Evolutionary conservation across 2,797 vertebrate species (phyloP).

Genomic region (Prionace glauca): DNA sequence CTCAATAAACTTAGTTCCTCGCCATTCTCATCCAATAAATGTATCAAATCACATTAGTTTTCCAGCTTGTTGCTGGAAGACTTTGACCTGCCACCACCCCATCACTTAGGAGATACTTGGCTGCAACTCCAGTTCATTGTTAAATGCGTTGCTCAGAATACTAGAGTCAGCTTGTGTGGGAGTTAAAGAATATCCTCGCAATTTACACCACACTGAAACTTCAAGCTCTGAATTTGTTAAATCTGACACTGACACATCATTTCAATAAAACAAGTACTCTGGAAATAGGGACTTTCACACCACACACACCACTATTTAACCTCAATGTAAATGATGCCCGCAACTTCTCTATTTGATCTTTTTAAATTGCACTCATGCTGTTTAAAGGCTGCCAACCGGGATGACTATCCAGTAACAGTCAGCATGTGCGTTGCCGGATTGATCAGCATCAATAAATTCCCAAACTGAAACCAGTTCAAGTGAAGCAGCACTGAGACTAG

Average conservation of each 20-base stretch:
- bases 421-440: not conserved
- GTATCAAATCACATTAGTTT: not conserved
- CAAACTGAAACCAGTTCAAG: not conserved
- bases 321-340: not conserved
- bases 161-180: not conserved
- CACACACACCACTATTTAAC: not conserved
- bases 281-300: not conserved
- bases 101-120: not conserved
- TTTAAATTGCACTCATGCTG: not conserved
- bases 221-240: not conserved
- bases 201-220: not conserved
- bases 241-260: not conserved
- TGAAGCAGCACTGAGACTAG: not conserved
- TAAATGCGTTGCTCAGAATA: not conserved
- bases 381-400: not conserved
- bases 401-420: not conserved
- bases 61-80: not conserved
- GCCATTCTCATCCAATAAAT: not conserved
- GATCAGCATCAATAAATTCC: not conserved
- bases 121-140: not conserved
- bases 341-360: not conserved
- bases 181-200: not conserved
- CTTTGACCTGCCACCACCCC: not conserved
- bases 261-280: not conserved
- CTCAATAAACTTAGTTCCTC: not conserved